A percentile compares a stretch with the other conserved stretches of the same genome.
phyloP scores from a whole-genome alignment of 2,113 vertebrate genomes.

The Podocnemis expansa region DNA sequence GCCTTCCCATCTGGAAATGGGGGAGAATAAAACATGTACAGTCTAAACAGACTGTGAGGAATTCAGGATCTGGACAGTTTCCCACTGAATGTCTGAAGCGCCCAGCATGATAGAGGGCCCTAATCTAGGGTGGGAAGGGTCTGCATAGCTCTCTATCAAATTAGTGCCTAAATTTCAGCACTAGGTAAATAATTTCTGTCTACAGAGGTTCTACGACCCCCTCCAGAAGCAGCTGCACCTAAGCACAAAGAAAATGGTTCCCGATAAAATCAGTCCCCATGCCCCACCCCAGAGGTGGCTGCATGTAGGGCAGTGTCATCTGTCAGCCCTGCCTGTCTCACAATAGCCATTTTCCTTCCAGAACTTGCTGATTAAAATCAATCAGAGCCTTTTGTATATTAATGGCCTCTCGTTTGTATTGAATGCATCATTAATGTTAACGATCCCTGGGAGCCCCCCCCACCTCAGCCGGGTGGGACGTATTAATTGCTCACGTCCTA shows the following conservation, averaged over 20 bases:
- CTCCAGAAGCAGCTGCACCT: neutral
- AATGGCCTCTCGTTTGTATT: slow-evolving; percentile 29
- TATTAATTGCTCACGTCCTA: slow-evolving; percentile 29
- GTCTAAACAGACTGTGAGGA: neutral
- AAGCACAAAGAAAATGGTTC: neutral
- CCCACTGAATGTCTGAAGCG: neutral
- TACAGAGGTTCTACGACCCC: neutral
- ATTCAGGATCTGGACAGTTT: neutral
- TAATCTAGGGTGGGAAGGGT: neutral
- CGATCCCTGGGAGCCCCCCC: neutral
- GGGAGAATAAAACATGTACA: neutral
- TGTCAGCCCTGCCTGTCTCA: neutral
- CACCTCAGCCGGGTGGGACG: neutral
- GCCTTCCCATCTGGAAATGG: neutral
- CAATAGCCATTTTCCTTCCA: neutral
- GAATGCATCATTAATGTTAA: slow-evolving; percentile 37
- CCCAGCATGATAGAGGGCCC: neutral
- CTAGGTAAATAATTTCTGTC: neutral
- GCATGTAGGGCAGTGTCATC: neutral
- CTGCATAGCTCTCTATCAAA: neutral
- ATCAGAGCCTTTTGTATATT: slow-evolving; percentile 9
- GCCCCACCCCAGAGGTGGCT: neutral
- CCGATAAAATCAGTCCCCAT: too few species aligned
- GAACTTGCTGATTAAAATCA: neutral
- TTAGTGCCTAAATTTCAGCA: neutral